These are phyloP conservation scores for Antennarius maculatus DNA, from an alignment of 2,797 vertebrate genomes.

Conservation along the genomic window DNA sequence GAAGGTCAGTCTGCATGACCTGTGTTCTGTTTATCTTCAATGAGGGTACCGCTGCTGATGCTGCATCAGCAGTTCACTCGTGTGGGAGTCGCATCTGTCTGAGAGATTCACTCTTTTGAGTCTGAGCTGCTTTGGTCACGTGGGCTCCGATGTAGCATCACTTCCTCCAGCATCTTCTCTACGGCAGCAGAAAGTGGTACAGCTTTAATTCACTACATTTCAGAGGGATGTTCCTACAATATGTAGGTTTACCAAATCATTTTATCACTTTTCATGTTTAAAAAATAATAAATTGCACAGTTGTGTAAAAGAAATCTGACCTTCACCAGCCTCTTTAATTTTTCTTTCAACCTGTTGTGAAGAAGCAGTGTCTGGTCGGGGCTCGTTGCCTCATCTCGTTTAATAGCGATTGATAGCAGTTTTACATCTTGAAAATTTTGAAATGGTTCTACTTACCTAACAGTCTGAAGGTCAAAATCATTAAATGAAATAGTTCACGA, in stretches of 20 bases:
- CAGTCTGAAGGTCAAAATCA: background rate
- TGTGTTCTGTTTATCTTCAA: constrained; percentile 39
- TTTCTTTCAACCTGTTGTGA: background rate
- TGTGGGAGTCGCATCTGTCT: constrained; percentile 24
- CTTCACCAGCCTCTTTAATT: background rate
- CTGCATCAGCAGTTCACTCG: constrained; percentile 39
- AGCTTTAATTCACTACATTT: background rate
- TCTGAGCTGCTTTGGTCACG: constrained; percentile 9
- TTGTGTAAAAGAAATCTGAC: too few species aligned
- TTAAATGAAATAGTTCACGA: constrained; percentile 10
- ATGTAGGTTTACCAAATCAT: background rate
- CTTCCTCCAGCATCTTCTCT: background rate
- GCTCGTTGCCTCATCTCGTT: background rate
- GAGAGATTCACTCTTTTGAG: constrained; percentile 27
- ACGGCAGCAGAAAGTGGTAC: background rate
- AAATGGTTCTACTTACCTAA: background rate
- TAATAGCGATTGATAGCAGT: background rate
- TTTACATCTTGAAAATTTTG: background rate
- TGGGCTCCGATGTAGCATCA: constrained; percentile 2
- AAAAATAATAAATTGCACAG: background rate
- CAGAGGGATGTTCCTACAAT: background rate
- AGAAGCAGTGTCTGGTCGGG: background rate
- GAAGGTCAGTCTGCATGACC: constrained; percentile 65
- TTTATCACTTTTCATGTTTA: background rate
- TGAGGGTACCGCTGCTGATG: constrained; percentile 27